Conservation (phyloP, 2,888 invertebrate genomes). For the Tubulanus polymorphus region DNA sequence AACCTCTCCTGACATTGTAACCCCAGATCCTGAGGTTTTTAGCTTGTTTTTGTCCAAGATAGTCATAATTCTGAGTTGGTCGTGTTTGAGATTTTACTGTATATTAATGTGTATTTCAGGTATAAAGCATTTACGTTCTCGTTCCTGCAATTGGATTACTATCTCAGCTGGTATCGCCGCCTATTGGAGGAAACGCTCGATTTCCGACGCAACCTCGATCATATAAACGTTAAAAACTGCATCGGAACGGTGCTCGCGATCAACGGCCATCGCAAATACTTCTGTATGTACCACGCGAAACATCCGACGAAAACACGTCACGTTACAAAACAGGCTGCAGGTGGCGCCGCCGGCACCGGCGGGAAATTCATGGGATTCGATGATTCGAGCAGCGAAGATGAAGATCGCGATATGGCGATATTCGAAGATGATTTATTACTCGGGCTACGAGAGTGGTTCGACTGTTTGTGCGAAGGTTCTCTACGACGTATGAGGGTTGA, state of each 20-base stretch:
- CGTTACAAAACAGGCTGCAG: background rate
- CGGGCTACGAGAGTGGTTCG: constrained; percentile 93
- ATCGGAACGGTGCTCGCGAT: constrained; percentile 86
- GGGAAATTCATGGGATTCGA: constrained; percentile 19
- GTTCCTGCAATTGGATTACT: constrained; percentile 86
- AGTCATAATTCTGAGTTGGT: too few relatives aligned
- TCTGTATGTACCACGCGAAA: constrained; percentile 86
- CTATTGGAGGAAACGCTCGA: constrained; percentile 67
- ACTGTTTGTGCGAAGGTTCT: constrained; percentile 91
- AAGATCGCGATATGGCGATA: constrained; percentile 25
- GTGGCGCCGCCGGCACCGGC: constrained; percentile 28
- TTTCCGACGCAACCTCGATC: constrained; percentile 75
- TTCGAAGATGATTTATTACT: constrained; percentile 57
- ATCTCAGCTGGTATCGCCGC: constrained; percentile 88
- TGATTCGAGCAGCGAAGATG: constrained; percentile 19
- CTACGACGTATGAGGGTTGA: constrained; percentile 93
- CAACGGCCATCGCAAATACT: constrained; percentile 95
- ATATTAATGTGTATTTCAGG: constrained; percentile 57
- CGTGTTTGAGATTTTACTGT: background rate
- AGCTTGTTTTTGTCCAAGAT: too few relatives aligned
- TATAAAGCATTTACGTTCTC: constrained; percentile 96
- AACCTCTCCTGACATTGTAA: too few relatives aligned
- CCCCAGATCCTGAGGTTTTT: too few relatives aligned
- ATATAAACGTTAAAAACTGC: constrained; percentile 82
- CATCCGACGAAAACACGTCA: constrained; percentile 21